phyloP scores from a whole-genome alignment of 2,113 vertebrate species.

The Lagenorhynchus albirostris region DNA sequence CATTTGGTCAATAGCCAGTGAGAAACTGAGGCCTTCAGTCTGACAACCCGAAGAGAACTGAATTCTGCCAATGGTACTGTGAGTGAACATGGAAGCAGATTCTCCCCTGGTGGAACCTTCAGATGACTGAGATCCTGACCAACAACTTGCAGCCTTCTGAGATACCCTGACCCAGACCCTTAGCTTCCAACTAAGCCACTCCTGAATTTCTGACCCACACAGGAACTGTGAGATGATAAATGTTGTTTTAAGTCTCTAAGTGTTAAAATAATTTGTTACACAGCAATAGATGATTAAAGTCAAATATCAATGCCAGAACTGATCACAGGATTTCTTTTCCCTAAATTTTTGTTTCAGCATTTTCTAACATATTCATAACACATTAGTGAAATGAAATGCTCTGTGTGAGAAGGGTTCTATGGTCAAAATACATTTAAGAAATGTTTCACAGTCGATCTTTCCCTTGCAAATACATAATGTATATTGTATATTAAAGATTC shows the following conservation, averaged over 20 bases:
- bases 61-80: neutral
- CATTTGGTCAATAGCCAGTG: neutral
- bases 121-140: neutral
- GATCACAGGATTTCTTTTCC: neutral
- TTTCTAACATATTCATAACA: neutral
- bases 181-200: neutral
- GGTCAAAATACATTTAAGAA: neutral
- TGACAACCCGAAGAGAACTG: neutral
- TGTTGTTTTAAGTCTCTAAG: neutral
- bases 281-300: neutral
- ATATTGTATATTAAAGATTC: neutral
- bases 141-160: neutral
- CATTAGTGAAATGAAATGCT: neutral
- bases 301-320: neutral
- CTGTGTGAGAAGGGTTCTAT: neutral
- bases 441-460: neutral
- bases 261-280: neutral
- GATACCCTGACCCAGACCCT: neutral
- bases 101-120: neutral
- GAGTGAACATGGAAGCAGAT: neutral
- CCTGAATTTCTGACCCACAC: neutral
- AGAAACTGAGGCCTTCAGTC: neutral
- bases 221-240: neutral
- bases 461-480: neutral
- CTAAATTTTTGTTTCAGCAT: neutral